Conservation (phyloP, 2,113 vertebrate species). For the Panthera leo region DNA sequence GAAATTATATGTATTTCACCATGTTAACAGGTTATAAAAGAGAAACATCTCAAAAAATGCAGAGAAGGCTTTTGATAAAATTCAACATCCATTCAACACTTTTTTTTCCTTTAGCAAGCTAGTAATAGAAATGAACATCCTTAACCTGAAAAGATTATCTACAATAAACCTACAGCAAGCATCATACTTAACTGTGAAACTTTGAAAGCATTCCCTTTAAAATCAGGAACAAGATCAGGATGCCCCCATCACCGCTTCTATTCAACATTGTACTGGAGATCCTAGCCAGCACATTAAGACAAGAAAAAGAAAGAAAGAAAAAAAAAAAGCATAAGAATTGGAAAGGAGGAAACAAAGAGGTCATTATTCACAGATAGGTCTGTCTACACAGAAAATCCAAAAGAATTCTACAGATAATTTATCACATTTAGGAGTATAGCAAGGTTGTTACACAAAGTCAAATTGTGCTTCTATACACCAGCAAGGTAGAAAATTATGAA, state of each 20-base stretch:
- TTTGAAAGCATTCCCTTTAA: constrained; percentile 73
- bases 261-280: constrained; percentile 67
- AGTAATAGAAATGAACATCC: constrained; percentile 22
- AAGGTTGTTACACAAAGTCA: constrained; percentile 24
- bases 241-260: constrained; percentile 65
- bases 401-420: constrained; percentile 49
- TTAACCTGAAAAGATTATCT: constrained; percentile 65
- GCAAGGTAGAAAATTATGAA: constrained; percentile 36
- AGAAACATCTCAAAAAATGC: constrained; percentile 57
- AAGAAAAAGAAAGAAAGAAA: constrained; percentile 25
- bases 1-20: background rate
- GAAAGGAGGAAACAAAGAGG: constrained; percentile 53
- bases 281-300: constrained; percentile 69
- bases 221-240: constrained; percentile 71
- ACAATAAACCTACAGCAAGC: constrained; percentile 65
- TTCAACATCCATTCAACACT: constrained; percentile 36
- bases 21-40: constrained; percentile 32
- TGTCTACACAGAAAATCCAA: constrained; percentile 27
- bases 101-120: constrained; percentile 21
- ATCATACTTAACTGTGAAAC: constrained; percentile 73
- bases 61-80: constrained; percentile 43
- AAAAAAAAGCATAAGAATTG: constrained; percentile 35
- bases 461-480: background rate
- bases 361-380: constrained; percentile 57
- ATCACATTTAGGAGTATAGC: constrained; percentile 8